Conservation (phyloP, 2,797 vertebrate species). For the Prunella strophiata region DNA sequence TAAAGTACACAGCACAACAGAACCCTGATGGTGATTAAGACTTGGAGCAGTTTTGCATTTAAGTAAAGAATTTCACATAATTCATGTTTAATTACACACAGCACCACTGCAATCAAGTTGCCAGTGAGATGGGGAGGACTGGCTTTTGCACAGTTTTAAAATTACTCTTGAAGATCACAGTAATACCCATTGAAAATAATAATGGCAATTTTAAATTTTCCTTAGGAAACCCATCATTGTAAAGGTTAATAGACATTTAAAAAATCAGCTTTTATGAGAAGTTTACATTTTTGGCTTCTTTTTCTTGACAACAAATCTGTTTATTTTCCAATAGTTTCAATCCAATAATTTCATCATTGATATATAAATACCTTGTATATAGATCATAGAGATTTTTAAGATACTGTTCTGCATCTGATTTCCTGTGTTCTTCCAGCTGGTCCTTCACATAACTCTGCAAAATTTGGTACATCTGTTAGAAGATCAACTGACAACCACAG, state of each 20-base stretch:
- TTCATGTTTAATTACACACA: slow-evolving; percentile 22
- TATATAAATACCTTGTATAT: slow-evolving; percentile 87
- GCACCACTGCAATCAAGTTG: background rate
- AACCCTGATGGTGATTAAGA: background rate
- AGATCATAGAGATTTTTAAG: slow-evolving; percentile 97
- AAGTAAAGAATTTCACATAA: background rate
- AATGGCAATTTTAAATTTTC: background rate
- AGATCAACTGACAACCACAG: background rate
- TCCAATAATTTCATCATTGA: background rate
- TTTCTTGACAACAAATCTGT: background rate
- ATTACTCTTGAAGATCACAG: background rate
- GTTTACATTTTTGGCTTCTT: background rate
- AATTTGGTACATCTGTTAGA: slow-evolving; percentile 21
- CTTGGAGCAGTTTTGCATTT: background rate
- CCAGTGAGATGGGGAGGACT: background rate
- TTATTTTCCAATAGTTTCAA: background rate
- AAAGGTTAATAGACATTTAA: background rate
- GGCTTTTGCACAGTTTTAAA: background rate
- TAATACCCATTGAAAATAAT: background rate
- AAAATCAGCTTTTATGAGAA: background rate
- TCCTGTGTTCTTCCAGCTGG: slow-evolving; percentile 90
- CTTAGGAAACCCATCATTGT: background rate
- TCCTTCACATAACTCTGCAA: slow-evolving; percentile 90
- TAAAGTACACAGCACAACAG: slow-evolving; percentile 28
- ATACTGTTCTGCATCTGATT: slow-evolving; percentile 94